Evolutionary conservation across 2,888 invertebrate genomes (phyloP).

Genomic region (Pyrrhia umbra): DNA sequence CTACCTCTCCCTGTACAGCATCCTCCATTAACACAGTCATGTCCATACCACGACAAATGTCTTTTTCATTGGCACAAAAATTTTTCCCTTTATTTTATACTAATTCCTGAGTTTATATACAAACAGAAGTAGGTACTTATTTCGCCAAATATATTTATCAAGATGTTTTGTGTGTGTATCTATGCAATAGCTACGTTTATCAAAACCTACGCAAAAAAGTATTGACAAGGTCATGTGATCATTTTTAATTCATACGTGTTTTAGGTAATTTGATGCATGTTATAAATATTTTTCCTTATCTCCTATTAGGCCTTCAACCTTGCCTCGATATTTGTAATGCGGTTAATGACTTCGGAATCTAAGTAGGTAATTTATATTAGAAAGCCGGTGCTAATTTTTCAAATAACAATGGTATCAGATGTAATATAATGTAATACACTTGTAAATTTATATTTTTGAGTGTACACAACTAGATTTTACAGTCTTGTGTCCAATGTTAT

Average conservation of each 20-base stretch:
- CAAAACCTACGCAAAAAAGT: constrained; percentile 5
- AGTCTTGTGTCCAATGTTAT: constrained; percentile 52
- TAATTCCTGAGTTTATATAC: too few species aligned
- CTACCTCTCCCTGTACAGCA: too few species aligned
- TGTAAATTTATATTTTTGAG: constrained; percentile 44
- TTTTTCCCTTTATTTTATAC: too few species aligned
- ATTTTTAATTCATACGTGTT: neutral
- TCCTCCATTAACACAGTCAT: too few species aligned
- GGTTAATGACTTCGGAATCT: constrained; percentile 20
- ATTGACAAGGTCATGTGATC: constrained; percentile 11
- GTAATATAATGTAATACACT: constrained; percentile 43
- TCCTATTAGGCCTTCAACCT: constrained; percentile 19
- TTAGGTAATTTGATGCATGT: neutral
- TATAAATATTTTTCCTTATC: constrained; percentile 13
- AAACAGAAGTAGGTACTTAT: neutral
- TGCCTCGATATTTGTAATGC: constrained; percentile 22
- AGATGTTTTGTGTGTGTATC: too few species aligned
- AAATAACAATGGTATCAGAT: constrained; percentile 23
- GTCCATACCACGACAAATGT: too few species aligned
- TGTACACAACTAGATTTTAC: constrained; percentile 48
- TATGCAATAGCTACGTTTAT: neutral
- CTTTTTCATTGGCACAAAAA: too few species aligned
- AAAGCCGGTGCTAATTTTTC: constrained; percentile 17
- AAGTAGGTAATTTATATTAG: constrained; percentile 10
- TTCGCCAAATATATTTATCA: neutral